Evolutionary conservation across 1,140 invertebrate genomes (phyloP).

Genomic region (Achroia grisella): DNA sequence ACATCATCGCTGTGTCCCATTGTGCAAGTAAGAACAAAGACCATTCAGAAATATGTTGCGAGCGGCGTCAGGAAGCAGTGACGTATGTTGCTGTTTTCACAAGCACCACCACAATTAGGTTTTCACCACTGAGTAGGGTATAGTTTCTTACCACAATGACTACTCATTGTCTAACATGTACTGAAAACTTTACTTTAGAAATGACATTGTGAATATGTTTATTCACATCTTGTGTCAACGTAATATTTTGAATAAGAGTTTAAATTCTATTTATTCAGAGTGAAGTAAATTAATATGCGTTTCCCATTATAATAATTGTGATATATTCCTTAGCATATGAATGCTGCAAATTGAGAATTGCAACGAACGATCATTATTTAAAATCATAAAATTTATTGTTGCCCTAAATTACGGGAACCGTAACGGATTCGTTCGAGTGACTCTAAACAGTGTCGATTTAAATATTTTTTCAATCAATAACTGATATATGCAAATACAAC

Average conservation of each 20-base stretch:
- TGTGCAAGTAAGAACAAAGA: constrained; percentile 64
- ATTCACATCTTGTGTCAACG: too few relatives aligned
- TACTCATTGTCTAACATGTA: constrained; percentile 38
- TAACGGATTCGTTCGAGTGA: constrained; percentile 58
- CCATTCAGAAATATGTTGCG: constrained; percentile 52
- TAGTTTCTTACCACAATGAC: constrained; percentile 42
- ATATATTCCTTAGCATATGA: too few relatives aligned
- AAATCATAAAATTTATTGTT: constrained; percentile 49
- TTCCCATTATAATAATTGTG: too few relatives aligned
- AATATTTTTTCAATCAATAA: constrained; percentile 73
- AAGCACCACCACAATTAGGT: constrained; percentile 53
- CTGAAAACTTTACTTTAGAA: constrained; percentile 25
- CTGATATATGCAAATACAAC: constrained; percentile 65
- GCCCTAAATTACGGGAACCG: constrained; percentile 46
- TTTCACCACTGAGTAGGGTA: constrained; percentile 51
- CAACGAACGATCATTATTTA: constrained; percentile 27
- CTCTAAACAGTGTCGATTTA: constrained; percentile 49
- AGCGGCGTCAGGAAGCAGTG: constrained; percentile 40
- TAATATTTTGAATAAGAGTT: too few relatives aligned
- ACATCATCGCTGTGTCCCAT: constrained; percentile 17
- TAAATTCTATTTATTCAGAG: too few relatives aligned
- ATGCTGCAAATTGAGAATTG: too few relatives aligned
- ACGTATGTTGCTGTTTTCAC: constrained; percentile 58
- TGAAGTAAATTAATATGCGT: too few relatives aligned
- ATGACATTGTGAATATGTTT: constrained; percentile 10